Evolutionary conservation across 2,113 vertebrate species (phyloP), one percentile per base, ranked within the genome.

Genomic region (Oreocharis arfaki): DNA sequence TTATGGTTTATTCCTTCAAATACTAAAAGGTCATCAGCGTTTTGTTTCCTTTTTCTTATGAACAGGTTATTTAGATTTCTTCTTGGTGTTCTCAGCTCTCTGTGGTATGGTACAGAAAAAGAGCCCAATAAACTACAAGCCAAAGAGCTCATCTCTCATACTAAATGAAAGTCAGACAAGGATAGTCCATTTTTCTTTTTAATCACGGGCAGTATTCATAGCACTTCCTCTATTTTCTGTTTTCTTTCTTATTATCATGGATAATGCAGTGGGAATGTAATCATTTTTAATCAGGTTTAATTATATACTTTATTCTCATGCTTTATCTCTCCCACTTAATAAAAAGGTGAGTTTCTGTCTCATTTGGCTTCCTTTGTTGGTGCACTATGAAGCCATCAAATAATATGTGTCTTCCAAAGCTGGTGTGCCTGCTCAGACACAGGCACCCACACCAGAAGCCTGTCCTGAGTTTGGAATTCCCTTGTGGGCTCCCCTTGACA

Each of bases 1-100:
- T 95, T 97, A 94, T 5, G 21, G 41, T 96, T 96, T 71, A 3
- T 91, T 94, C 70, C 90, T 69, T 93, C 92, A 96, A 96, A 97
- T 84, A 84, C 69, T 81, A 79, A 97, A 97, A 97, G 96, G 97
- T 96, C 96, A 95, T 95, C 84, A 89, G 79, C 70, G 65, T 60
- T 92, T 84, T 95, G 84, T 49, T 79, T 67, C 14, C 75, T 95
- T 56, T 42, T 55, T 23, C 93, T 95, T 55, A 90, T 79, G 73
- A 98, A 77, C 53, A 88, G 60, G 60, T 70, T 96, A 90, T 97
- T 97, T 96, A 93, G 92, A 94, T 95, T 93, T 84, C 42, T 61
- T 61, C 60, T 74, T 71, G 41, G 81, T 78, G 18, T 83, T 75
- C 84, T 79, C 67, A 86, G 68, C 60, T 89, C 82, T 94, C 70